Base-by-base conservation (phyloP, 2,113 vertebrate genomes). In the Caracal caracal region DNA sequence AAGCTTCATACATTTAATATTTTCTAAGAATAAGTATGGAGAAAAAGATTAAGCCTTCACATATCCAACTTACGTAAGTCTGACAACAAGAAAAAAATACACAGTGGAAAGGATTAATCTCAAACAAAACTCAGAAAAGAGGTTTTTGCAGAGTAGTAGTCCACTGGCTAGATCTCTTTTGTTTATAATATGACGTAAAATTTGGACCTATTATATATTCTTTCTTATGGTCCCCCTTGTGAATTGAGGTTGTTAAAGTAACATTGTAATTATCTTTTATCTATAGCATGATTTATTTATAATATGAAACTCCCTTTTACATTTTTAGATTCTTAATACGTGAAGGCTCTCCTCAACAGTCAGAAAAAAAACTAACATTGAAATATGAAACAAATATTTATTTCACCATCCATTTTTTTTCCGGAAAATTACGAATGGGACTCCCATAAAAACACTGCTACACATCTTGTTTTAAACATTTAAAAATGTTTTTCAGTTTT, bases 31-130 rank as follows among this genome's bases (percentile, higher is more conserved):
- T 95, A 95, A 96, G 71, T n/a, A 93, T 6, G 43, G 88, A 95
- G 59, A 49, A 92, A 94, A 98, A 97, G 93, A 97, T 97, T 94
- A 97, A 97, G 85, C 81, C 89, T 96, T 97, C 93, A 96, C 96
- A 93, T 88, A 96, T 88, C 81, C 95, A 80, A 97, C 91, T 97
- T 97, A 97, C 2, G 12, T 97, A 97, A 98, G 95, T 93, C 96
- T 92, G 93, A 94, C 71, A 97, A 96, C 95, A 97, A 95, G 90
- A 93, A 87, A 90, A 97, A 97, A 88, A 85, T 47, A 71, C 84
- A 93, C 84, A 76, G 92, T 56, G 83, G 81, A 96, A 96, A 97
- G 84, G 95, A 97, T 96, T 92, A 90, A 88, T 93, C 90, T 95
- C 56, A 70, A 93, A 96, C 71, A 98, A 96, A 96, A 93, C 75